Base-by-base conservation (phyloP, 2,797 vertebrate genomes). In the Podarcis siculus region DNA sequence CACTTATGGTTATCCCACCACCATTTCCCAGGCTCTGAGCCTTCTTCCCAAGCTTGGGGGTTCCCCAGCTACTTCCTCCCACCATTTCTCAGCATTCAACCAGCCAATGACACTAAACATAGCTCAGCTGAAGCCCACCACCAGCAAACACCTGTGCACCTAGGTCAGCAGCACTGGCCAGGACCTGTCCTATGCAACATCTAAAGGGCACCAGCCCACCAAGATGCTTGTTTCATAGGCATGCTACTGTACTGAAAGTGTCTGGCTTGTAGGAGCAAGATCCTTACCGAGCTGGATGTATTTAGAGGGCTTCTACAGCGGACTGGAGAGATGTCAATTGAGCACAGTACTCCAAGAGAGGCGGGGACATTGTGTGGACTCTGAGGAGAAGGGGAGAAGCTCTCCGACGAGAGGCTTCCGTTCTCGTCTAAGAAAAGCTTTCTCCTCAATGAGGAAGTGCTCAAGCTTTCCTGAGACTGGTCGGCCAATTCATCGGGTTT, bases 381-480 rank as follows among this genome's bases (percentile, higher is more conserved):
- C 79, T 96, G 97, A 23, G 98, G 98, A 93, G 98, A 98, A 73
- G 98, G 92, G 21, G 98, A 97, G 37, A 93, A 95, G 30, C 98
- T 98, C 87, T 97, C 97, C 83, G 98, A 98, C 1, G 98, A 98
- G 1, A 98, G 97, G 3, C 96, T 98, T 81, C 96, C 97, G 1
- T 97, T 98, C 71, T 98, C 98, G 89, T 99, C 99, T 8, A 99
- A 97, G 95, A 99, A 99, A 42, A 99, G 96, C 89, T 99, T 99
- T 90, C 99, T 97, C 93, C 99, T 97, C 37, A 99, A 97, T 10
- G 99, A 99, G 37, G 98, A 99, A 35, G 98, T 98, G 91, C 98
- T 99, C n/a, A 99, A 97, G 94, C 98, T 99, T 95, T 99, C 99
- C 92, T 98, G 98, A 89, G 98, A 98, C 42, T 98, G 98, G 84